Conservation (phyloP, 2,113 vertebrate genomes). For the Monopterus albus region DNA sequence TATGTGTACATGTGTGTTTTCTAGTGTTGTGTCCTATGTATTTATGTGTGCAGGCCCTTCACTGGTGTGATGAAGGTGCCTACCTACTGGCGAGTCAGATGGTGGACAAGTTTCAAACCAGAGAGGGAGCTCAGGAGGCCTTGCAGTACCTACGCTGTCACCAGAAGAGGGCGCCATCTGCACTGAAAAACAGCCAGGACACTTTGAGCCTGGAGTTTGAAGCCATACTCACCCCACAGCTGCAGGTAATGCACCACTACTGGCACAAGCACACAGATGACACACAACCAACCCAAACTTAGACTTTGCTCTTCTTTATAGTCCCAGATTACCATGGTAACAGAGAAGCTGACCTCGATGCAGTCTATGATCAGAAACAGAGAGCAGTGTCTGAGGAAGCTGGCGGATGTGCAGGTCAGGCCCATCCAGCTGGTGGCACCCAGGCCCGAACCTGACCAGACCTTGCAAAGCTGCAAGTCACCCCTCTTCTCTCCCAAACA, state of each 20-base stretch:
- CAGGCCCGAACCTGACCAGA: constrained; percentile 84
- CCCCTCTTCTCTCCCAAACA: constrained; percentile 90
- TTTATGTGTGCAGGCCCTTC: constrained; percentile 81
- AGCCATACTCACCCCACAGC: constrained; percentile 86
- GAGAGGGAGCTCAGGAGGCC: constrained; percentile 90
- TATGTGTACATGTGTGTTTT: no score
- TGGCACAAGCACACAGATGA: background rate
- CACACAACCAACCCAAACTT: background rate
- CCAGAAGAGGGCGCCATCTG: constrained; percentile 85
- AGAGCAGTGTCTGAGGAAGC: constrained; percentile 86
- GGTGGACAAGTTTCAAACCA: constrained; percentile 91
- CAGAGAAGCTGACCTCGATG: constrained; percentile 87
- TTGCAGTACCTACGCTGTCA: constrained; percentile 88
- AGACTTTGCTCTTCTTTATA: constrained; percentile 48
- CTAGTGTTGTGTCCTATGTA: background rate
- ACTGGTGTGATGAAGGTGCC: constrained; percentile 93
- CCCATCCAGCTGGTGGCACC: constrained; percentile 89
- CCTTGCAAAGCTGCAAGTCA: constrained; percentile 78
- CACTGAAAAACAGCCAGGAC: constrained; percentile 83
- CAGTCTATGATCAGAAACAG: constrained; percentile 89
- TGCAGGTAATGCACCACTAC: constrained; percentile 83
- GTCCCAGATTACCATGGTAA: constrained; percentile 87
- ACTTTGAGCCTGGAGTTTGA: constrained; percentile 87
- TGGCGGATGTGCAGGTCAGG: constrained; percentile 83
- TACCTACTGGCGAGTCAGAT: constrained; percentile 94